Base-by-base conservation (phyloP, 2,797 vertebrate species). In the Parambassis ranga region DNA sequence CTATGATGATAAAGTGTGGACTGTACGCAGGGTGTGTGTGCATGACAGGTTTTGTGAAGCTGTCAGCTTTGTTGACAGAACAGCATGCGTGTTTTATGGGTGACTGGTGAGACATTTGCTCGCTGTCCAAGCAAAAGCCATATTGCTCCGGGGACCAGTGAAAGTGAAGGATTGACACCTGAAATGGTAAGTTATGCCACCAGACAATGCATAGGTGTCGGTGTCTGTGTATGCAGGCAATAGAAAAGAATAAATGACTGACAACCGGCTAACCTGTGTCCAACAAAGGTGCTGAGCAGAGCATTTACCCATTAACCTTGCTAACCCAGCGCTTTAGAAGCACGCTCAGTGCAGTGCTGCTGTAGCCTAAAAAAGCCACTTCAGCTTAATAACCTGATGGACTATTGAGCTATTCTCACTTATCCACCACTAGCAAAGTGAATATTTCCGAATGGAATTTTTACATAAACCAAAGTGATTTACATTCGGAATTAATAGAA, bases 221-320 rank as follows among this genome's bases (percentile, higher is more conserved):
- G 44, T 18, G 68, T 61, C 13, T 49, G 41, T 55, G 47, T 28
- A 14, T 33, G 37, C 28, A 26, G 18, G 49, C 36, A 27, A 18
- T 1, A 41, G 49, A 65, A 63, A 60, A 52, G 13, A 39, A 47
- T 24, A 22, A 43, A 26, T 68, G 75, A 83, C 49, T 69, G 73
- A 64, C 76, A 78, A 39, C 26, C 16, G 30, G 53, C 43, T 38
- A 65, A 72, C 72, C 70, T 53, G 52, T 48, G 53, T 77, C 65
- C 73, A 61, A 71, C 33, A 58, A 15, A 13, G 5, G 15, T 2
- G 7, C 63, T 67, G 47, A 20, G 27, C 32, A 55, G 32, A 60
- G 26, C 32, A 72, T 70, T 55, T 60, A 32, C 36, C 48, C 62
- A 81, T 78, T 88, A 73, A 81, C 71, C 72, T 58, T 37, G 42